phyloP scores from a whole-genome alignment of 2,888 invertebrate genomes.

The Dicycla oo region DNA sequence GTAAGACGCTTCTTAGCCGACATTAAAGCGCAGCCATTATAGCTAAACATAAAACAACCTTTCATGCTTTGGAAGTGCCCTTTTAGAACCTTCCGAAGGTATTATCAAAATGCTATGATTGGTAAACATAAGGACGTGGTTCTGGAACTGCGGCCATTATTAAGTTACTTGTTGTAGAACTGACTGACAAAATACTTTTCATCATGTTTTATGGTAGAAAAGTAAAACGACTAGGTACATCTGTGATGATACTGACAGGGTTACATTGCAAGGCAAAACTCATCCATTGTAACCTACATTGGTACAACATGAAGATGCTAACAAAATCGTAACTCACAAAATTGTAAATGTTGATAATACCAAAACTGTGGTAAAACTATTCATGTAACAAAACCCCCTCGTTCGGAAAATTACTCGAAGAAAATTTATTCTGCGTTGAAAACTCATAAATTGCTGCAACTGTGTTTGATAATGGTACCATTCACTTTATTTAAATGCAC shows the following conservation, averaged over 20 bases:
- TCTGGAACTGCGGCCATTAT: not conserved
- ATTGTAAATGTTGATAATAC: constrained; percentile 5
- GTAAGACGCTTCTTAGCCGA: not conserved
- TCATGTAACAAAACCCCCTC: not conserved
- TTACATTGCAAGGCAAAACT: not conserved
- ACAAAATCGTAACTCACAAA: not conserved
- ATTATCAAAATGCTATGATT: not conserved
- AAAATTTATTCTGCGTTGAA: constrained; percentile 1
- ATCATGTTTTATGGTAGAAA: not conserved
- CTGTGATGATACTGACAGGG: too few species aligned
- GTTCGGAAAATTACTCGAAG: constrained; percentile 4
- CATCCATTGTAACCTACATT: too few species aligned
- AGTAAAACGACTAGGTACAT: too few species aligned
- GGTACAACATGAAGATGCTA: not conserved
- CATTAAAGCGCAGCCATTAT: constrained; percentile 16
- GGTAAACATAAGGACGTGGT: not conserved
- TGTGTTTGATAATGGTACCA: constrained; percentile 26
- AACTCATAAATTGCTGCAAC: constrained; percentile 49
- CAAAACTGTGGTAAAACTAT: constrained; percentile 1
- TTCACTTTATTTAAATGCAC: constrained; percentile 13
- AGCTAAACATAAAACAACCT: constrained; percentile 23
- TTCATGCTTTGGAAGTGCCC: constrained; percentile 14
- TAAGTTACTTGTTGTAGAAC: not conserved
- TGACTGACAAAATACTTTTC: not conserved
- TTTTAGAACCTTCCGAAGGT: not conserved